Evolutionary conservation across 2,113 vertebrate species (phyloP).

Genomic region (Oncorhynchus clarkii): DNA sequence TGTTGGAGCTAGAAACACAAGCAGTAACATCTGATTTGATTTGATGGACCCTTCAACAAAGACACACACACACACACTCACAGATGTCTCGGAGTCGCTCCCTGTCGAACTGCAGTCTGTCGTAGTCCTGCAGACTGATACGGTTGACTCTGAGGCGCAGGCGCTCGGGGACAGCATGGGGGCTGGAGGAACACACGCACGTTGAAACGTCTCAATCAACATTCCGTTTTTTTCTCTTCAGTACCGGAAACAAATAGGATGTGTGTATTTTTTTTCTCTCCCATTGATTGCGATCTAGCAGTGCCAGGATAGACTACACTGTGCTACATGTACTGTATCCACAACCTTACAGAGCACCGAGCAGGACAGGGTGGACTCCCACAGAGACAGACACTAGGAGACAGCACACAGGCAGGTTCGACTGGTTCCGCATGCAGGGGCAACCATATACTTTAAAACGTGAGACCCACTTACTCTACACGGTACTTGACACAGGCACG

Average conservation of each 20-base stretch:
- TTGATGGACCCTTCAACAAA: slow-evolving; percentile 2
- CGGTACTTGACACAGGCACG: neutral
- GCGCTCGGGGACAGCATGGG: slow-evolving; percentile 91
- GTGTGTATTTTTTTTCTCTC: too few species aligned
- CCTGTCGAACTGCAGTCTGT: slow-evolving; percentile 94
- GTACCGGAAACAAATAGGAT: too few species aligned
- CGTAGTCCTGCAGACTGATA: slow-evolving; percentile 93
- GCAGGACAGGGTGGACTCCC: neutral
- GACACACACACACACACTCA: slow-evolving; percentile 67
- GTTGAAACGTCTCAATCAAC: neutral
- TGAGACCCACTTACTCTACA: neutral
- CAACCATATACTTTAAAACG: slow-evolving; percentile 8
- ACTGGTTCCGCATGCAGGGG: slow-evolving; percentile 22
- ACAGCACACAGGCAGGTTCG: slow-evolving; percentile 33
- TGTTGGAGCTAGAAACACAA: too few species aligned
- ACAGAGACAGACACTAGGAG: slow-evolving; percentile 22
- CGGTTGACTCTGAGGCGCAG: slow-evolving; percentile 93
- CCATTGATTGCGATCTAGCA: too few species aligned
- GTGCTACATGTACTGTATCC: neutral
- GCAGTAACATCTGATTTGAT: too few species aligned
- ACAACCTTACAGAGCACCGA: slow-evolving; percentile 12
- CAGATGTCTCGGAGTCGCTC: slow-evolving; percentile 93
- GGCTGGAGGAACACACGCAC: slow-evolving; percentile 68
- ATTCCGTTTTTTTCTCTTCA: too few species aligned
- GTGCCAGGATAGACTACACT: neutral